Conservation (phyloP, 2,797 vertebrate genomes). For the Amphiprion clarkii region DNA sequence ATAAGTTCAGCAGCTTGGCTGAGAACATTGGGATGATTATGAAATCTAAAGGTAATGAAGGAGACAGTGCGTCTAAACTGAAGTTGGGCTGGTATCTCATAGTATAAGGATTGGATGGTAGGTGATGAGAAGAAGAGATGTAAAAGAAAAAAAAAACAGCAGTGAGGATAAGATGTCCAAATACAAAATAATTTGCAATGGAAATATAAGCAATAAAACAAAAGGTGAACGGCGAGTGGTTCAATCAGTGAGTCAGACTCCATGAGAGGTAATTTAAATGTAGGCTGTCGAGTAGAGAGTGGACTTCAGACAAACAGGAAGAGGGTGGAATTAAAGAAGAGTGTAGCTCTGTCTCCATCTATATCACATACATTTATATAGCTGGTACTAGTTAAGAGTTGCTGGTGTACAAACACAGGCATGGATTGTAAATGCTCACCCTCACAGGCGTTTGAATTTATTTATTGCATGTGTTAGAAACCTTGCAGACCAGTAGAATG, state of each 20-base stretch:
- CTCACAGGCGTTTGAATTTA: background rate
- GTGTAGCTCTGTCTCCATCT: background rate
- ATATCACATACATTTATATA: too few relatives aligned
- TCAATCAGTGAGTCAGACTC: conserved; percentile 51
- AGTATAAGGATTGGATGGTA: conserved; percentile 25
- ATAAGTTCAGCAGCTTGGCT: background rate
- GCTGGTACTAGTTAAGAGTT: background rate
- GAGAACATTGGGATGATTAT: background rate
- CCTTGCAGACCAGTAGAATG: background rate
- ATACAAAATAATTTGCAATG: background rate
- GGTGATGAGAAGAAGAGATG: conserved; percentile 10
- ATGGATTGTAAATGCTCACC: too few relatives aligned
- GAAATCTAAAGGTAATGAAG: background rate
- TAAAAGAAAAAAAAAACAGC: conserved; percentile 1
- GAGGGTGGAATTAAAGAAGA: background rate
- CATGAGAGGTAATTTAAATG: conserved; percentile 21
- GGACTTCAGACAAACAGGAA: conserved; percentile 11
- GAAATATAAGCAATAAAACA: conserved; percentile 21
- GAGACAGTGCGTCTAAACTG: background rate
- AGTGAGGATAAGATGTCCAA: background rate
- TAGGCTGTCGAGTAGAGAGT: conserved; percentile 2
- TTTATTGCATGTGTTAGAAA: background rate
- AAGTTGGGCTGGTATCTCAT: background rate
- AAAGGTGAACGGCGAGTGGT: conserved; percentile 34
- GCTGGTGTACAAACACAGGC: background rate